A percentile compares a stretch with the other conserved stretches of the same genome.
Conservation (phyloP, 1,140 invertebrate genomes). For the Ridgeia piscesae region DNA sequence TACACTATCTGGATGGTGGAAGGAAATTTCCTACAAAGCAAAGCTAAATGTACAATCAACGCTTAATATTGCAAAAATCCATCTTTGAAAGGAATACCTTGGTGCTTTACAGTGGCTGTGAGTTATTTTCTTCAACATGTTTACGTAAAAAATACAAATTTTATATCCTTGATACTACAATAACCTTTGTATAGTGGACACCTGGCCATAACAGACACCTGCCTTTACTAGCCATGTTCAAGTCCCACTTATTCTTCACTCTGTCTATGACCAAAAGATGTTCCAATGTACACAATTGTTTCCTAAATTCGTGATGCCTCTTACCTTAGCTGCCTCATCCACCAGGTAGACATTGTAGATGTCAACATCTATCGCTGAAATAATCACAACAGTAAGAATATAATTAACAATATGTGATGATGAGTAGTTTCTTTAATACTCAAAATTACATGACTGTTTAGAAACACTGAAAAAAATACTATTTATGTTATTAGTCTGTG, state of each 20-base stretch:
- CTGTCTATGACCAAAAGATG: not conserved
- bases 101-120: too few species aligned
- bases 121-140: too few species aligned
- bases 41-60: not conserved
- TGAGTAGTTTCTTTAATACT: not conserved
- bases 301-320: not conserved
- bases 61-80: not conserved
- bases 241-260: not conserved
- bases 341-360: conserved; percentile 62
- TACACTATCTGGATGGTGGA: not conserved
- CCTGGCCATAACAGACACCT: not conserved
- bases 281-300: not conserved
- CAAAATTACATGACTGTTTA: not conserved
- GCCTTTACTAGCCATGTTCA: too few species aligned
- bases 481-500: not conserved
- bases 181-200: not conserved
- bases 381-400: conserved; percentile 27
- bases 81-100: too few species aligned
- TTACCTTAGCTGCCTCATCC: conserved; percentile 51
- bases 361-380: conserved; percentile 64
- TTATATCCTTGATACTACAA: too few species aligned
- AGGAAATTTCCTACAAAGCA: not conserved
- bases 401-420: not conserved
- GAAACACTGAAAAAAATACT: not conserved
- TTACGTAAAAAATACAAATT: too few species aligned